Conservation (phyloP, 2,797 vertebrate genomes). For the Myotis daubentonii region DNA sequence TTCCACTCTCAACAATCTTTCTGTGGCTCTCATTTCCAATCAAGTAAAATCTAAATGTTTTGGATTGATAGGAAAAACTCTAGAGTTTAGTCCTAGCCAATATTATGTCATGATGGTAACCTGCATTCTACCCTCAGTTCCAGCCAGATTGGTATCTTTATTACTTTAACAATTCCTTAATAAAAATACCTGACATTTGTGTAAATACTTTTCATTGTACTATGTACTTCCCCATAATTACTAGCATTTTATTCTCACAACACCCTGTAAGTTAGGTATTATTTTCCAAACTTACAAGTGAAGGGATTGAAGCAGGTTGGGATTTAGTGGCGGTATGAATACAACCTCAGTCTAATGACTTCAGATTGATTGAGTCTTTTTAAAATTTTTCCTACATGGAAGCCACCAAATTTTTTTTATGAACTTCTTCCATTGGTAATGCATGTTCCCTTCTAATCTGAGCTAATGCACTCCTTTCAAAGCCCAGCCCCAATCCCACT, state of each 20-base stretch:
- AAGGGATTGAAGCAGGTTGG: neutral
- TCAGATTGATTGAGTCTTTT: constrained; percentile 4
- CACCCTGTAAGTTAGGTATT: neutral
- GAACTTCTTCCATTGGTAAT: neutral
- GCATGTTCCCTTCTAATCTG: neutral
- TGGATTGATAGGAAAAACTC: neutral
- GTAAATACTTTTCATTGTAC: constrained; percentile 35
- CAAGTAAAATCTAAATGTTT: constrained; percentile 22
- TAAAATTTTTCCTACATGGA: constrained; percentile 14
- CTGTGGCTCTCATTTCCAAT: neutral
- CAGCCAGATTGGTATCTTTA: neutral
- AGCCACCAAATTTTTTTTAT: neutral
- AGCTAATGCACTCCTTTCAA: neutral
- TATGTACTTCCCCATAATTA: neutral
- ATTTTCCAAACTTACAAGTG: neutral
- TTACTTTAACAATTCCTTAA: constrained; percentile 35
- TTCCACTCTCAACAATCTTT: constrained; percentile 34
- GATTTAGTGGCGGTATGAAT: constrained; percentile 16
- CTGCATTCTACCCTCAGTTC: neutral
- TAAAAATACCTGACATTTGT: constrained; percentile 29
- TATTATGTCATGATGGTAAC: neutral
- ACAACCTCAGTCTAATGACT: neutral
- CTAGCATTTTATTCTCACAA: constrained; percentile 34
- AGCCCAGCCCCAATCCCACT: neutral
- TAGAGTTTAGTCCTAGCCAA: neutral